A percentile compares a stretch with the other conserved stretches of the same genome.
phyloP scores from a whole-genome alignment of 2,888 invertebrate genomes.

The Napeogenes sylphis region DNA sequence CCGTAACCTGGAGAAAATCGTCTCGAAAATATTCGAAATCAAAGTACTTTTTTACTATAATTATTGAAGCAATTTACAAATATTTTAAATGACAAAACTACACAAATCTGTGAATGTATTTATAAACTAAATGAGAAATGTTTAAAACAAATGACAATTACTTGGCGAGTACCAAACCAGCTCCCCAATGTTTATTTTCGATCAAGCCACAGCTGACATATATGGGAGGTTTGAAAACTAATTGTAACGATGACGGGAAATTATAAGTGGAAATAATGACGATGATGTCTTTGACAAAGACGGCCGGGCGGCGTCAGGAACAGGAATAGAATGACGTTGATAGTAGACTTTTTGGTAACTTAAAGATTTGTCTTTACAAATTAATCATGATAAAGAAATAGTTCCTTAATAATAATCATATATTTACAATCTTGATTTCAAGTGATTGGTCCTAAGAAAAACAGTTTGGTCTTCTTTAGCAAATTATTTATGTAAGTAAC shows the following conservation, averaged over 20 bases:
- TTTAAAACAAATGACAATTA: not conserved
- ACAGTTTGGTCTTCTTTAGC: too few species aligned
- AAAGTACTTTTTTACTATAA: too few species aligned
- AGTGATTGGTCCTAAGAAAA: too few species aligned
- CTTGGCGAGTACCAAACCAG: not conserved
- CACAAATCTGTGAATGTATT: too few species aligned
- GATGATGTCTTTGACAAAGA: slow-evolving; percentile 62
- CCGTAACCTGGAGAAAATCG: too few species aligned
- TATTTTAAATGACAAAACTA: too few species aligned
- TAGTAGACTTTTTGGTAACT: slow-evolving; percentile 35
- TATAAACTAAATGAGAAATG: not conserved
- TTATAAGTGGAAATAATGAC: slow-evolving; percentile 67
- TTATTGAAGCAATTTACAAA: too few species aligned
- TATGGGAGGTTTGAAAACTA: slow-evolving; percentile 37
- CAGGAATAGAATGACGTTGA: slow-evolving; percentile 67
- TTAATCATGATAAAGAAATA: not conserved
- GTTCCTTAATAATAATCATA: too few species aligned
- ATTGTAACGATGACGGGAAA: slow-evolving; percentile 52
- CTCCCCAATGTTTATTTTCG: slow-evolving; percentile 23
- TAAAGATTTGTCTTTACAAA: slow-evolving; percentile 32
- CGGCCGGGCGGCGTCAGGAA: slow-evolving; percentile 59
- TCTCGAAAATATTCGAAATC: too few species aligned
- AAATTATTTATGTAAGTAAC: too few species aligned
- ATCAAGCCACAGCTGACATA: slow-evolving; percentile 39
- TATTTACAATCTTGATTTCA: too few species aligned